These are phyloP conservation scores for Limosa lapponica DNA, from an alignment of 2,797 vertebrate genomes.

Conservation along the genomic window DNA sequence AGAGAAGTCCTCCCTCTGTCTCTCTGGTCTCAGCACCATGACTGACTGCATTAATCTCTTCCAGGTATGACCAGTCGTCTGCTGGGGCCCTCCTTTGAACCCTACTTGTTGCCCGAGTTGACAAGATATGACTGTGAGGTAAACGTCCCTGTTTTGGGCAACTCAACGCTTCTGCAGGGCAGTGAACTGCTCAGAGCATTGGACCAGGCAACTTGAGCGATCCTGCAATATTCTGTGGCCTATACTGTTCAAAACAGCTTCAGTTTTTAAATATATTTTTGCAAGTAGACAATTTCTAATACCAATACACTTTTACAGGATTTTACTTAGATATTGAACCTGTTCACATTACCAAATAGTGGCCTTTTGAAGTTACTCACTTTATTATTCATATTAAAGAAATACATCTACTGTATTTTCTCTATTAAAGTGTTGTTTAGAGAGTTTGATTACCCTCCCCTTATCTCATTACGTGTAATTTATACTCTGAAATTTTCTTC, in stretches of 20 bases:
- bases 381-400: constrained; percentile 75
- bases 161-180: constrained; percentile 93
- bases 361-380: constrained; percentile 80
- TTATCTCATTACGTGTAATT: constrained; percentile 74
- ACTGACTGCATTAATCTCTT: not conserved
- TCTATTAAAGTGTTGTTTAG: constrained; percentile 76
- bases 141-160: constrained; percentile 91
- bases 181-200: constrained; percentile 93
- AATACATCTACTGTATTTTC: constrained; percentile 79
- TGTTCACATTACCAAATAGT: constrained; percentile 77
- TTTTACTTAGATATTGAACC: constrained; percentile 72
- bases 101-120: constrained; percentile 90
- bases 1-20: not conserved
- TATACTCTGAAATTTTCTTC: constrained; percentile 70
- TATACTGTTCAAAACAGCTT: constrained; percentile 68
- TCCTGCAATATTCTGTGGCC: not conserved
- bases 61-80: constrained; percentile 88
- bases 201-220: constrained; percentile 89
- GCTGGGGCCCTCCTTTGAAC: constrained; percentile 87
- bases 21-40: not conserved
- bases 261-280: constrained; percentile 79
- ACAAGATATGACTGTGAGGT: constrained; percentile 99
- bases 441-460: constrained; percentile 72
- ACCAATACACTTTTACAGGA: constrained; percentile 79
- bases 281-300: constrained; percentile 83